These are phyloP conservation scores for Nemoura dubitans DNA, from an alignment of 2,888 invertebrate genomes.

Conservation along the genomic window DNA sequence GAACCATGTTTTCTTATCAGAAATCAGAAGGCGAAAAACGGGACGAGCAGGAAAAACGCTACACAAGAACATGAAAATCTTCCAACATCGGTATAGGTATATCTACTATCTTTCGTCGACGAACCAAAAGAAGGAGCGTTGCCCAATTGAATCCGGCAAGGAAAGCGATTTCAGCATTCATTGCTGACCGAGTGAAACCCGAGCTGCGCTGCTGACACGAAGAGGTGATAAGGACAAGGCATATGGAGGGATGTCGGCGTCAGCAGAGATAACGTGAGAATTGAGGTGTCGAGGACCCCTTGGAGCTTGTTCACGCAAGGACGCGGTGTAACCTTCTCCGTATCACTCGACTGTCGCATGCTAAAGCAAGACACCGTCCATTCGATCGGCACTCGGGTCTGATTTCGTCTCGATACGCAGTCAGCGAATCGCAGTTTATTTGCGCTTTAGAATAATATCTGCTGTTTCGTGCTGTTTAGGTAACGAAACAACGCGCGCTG, in stretches of 20 bases:
- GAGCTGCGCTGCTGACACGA: not conserved
- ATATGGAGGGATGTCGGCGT: not conserved
- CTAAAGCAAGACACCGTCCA: too few relatives aligned
- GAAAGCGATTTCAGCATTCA: not conserved
- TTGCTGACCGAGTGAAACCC: not conserved
- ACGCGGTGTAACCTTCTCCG: not conserved
- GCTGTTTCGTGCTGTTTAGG: too few relatives aligned
- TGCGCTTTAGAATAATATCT: too few relatives aligned
- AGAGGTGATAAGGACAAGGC: not conserved
- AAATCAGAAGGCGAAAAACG: not conserved
- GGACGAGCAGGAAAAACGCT: too few relatives aligned
- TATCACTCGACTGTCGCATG: not conserved
- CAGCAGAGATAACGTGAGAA: conserved; percentile 12
- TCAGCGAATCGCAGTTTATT: not conserved
- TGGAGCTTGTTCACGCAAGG: not conserved
- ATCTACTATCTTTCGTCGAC: not conserved
- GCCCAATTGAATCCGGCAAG: not conserved
- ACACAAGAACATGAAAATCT: not conserved
- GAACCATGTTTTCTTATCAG: not conserved
- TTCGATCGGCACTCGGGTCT: not conserved
- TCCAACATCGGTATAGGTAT: too few relatives aligned
- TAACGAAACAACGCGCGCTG: too few relatives aligned
- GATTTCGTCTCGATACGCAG: not conserved
- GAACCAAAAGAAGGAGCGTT: not conserved
- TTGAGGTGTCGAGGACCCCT: not conserved